These are phyloP conservation scores for Polylopha cassiicola DNA, from an alignment of 2,888 invertebrate genomes.

Conservation along the genomic window DNA sequence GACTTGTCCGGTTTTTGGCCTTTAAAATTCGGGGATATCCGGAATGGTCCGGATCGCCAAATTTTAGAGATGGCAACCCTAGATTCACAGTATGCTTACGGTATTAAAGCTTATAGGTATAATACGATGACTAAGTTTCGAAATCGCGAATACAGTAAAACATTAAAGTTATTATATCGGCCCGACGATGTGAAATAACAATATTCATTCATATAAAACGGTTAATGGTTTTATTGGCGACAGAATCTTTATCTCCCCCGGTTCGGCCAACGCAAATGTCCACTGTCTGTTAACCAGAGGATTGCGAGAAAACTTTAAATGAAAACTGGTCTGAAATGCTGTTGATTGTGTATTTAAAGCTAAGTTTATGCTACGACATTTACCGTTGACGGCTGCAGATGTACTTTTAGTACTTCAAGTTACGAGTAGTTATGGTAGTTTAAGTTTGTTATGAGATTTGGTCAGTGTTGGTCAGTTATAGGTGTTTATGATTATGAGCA, in stretches of 20 bases:
- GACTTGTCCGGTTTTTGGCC: too few species aligned
- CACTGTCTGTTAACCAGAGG: conserved; percentile 26
- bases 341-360: conserved; percentile 28
- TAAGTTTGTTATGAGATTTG: too few species aligned
- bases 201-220: conserved; percentile 9
- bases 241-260: conserved; percentile 24
- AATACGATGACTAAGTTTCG: too few species aligned
- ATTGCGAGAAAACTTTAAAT: conserved; percentile 29
- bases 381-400: conserved; percentile 12
- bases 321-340: conserved; percentile 25
- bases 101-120: too few species aligned
- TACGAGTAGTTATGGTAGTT: conserved; percentile 22
- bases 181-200: background rate
- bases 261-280: conserved; percentile 26
- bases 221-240: conserved; percentile 22
- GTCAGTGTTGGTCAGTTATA: too few species aligned
- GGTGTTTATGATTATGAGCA: too few species aligned
- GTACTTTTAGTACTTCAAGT: conserved; percentile 16
- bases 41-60: too few species aligned
- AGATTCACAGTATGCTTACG: too few species aligned
- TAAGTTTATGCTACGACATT: conserved; percentile 26
- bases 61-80: too few species aligned
- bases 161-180: conserved; percentile 3
- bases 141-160: background rate
- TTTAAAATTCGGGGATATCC: too few species aligned